Percentiles rank a stretch among this genome's conserved stretches.
Evolutionary conservation across 1,140 invertebrate genomes (phyloP).

Genomic region (Hycleus phaleratus): DNA sequence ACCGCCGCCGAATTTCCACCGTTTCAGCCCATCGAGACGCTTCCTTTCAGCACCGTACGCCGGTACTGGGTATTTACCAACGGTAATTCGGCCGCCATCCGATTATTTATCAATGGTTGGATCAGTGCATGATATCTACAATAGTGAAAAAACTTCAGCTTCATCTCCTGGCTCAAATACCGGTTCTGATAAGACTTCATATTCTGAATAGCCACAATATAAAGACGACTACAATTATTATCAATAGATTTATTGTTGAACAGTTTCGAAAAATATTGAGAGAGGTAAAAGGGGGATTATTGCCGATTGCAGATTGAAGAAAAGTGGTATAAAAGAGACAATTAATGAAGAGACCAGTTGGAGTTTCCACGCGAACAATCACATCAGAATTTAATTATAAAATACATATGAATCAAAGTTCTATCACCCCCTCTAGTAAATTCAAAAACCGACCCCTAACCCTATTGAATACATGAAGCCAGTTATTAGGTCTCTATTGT

Average conservation of each 20-base stretch:
- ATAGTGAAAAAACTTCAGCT: conserved; percentile 40
- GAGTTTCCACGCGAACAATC: conserved; percentile 36
- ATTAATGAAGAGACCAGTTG: conserved; percentile 2
- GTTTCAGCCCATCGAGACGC: conserved; percentile 52
- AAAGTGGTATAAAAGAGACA: neutral
- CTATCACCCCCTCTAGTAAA: conserved; percentile 11
- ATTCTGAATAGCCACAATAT: conserved; percentile 40
- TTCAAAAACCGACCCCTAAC: conserved; percentile 16
- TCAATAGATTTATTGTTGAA: too few relatives aligned
- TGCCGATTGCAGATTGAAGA: neutral
- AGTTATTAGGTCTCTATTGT: conserved; percentile 40
- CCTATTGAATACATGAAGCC: conserved; percentile 38
- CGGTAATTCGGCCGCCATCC: conserved; percentile 59
- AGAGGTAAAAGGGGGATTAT: neutral
- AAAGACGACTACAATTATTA: too few relatives aligned
- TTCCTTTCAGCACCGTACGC: conserved; percentile 72
- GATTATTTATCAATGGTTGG: conserved; percentile 35
- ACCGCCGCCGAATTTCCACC: conserved; percentile 49
- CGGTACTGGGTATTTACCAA: conserved; percentile 70
- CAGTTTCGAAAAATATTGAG: too few relatives aligned
- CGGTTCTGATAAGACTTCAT: conserved; percentile 42
- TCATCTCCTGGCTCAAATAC: conserved; percentile 43
- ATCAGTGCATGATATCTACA: conserved; percentile 37
- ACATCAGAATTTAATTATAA: conserved; percentile 41
- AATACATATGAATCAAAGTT: conserved; percentile 39